Percentiles rank a stretch among this genome's conserved stretches.
Conservation (phyloP, 2,888 invertebrate genomes). For the Brassicogethes aeneus region DNA sequence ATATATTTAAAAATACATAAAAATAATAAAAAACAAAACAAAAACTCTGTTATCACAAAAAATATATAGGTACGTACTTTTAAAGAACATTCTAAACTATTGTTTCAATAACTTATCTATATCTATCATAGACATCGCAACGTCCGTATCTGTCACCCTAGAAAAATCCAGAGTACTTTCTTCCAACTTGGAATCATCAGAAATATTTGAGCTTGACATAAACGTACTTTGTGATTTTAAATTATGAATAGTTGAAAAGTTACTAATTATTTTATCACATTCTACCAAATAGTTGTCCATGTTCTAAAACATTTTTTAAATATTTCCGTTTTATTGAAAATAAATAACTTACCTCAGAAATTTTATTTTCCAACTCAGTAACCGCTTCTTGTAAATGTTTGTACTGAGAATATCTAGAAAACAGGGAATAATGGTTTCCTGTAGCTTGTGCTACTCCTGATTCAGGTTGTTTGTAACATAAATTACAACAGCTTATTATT, state of each 20-base stretch:
- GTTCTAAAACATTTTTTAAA: background rate
- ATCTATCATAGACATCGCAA: background rate
- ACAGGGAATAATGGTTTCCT: slow-evolving; percentile 52
- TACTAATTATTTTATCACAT: background rate
- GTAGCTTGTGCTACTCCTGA: slow-evolving; percentile 49
- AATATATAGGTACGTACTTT: background rate
- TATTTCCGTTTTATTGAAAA: background rate
- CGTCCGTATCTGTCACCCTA: background rate
- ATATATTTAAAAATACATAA: background rate
- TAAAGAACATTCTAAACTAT: background rate
- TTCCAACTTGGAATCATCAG: background rate
- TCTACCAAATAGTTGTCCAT: background rate
- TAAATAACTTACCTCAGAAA: slow-evolving; percentile 22
- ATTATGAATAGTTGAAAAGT: too few relatives aligned
- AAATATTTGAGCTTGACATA: background rate
- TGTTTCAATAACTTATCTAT: background rate
- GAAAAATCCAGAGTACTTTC: background rate
- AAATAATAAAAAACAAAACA: background rate
- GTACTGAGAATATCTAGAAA: slow-evolving; percentile 54
- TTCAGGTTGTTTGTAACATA: slow-evolving; percentile 48
- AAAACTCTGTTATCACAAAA: background rate
- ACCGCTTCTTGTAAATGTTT: slow-evolving; percentile 42
- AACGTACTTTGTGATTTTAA: too few relatives aligned
- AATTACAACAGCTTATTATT: slow-evolving; percentile 52
- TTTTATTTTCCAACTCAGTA: slow-evolving; percentile 38